A percentile compares a stretch with the other conserved stretches of the same genome.
Evolutionary conservation across 1,140 invertebrate species (phyloP).

Genomic region (Bombus superbus): DNA sequence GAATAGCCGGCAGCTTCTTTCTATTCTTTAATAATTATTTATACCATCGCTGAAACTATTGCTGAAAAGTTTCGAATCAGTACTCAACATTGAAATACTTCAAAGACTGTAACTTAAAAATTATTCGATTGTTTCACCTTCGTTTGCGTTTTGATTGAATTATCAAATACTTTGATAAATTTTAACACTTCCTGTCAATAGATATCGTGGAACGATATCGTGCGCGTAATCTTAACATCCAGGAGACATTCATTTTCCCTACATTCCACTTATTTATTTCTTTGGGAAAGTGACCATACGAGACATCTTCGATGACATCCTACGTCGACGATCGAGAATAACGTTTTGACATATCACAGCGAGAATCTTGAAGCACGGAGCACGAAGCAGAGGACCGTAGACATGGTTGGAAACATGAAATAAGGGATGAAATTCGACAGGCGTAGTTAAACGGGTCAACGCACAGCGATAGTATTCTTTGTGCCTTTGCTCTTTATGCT

Average conservation of each 20-base stretch:
- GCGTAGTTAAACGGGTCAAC: constrained; percentile 23
- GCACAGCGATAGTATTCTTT: constrained; percentile 15
- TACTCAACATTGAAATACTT: too few relatives aligned
- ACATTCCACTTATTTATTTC: neutral
- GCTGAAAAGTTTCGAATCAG: neutral
- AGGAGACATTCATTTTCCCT: neutral
- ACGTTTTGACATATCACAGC: neutral
- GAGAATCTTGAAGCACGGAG: neutral
- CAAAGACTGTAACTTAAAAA: too few relatives aligned
- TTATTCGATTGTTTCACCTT: too few relatives aligned
- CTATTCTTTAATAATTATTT: neutral
- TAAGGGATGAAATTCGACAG: constrained; percentile 19
- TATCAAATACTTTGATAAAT: too few relatives aligned
- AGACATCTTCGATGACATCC: too few relatives aligned
- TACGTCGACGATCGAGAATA: neutral
- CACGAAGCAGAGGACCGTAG: too few relatives aligned
- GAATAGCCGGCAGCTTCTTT: neutral
- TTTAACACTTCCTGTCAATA: too few relatives aligned
- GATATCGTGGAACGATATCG: neutral
- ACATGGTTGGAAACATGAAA: neutral
- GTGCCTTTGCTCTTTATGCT: neutral
- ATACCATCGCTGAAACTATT: neutral
- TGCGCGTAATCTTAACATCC: neutral
- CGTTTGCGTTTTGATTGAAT: neutral
- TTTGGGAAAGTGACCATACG: neutral